These are phyloP conservation scores for Lasioglossum calceatum DNA, from an alignment of 2,888 invertebrate species.

Conservation along the genomic window DNA sequence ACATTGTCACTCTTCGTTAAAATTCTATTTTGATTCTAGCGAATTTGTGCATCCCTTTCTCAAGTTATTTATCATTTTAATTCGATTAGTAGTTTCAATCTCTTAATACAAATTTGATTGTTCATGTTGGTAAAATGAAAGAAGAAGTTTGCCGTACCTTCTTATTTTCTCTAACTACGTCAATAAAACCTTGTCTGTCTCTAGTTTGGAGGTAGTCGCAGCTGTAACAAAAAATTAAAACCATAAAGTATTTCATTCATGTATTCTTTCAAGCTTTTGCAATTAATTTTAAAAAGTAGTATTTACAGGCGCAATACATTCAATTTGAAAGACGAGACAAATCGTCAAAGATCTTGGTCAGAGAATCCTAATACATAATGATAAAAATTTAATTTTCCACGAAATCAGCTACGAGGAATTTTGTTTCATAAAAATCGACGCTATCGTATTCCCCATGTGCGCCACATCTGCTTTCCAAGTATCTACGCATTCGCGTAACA, in stretches of 20 bases:
- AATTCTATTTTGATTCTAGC: not conserved
- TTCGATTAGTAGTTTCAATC: not conserved
- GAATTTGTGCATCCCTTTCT: not conserved
- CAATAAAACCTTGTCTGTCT: not conserved
- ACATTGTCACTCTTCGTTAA: not conserved
- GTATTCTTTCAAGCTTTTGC: not conserved
- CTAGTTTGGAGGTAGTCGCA: not conserved
- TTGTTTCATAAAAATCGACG: not conserved
- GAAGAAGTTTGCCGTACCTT: not conserved
- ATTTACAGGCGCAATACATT: not conserved
- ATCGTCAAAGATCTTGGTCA: not conserved
- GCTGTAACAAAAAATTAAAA: not conserved
- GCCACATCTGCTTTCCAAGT: not conserved
- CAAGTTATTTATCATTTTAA: not conserved
- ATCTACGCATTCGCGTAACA: not conserved
- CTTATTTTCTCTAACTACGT: not conserved
- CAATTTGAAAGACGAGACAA: not conserved
- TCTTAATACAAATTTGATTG: not conserved
- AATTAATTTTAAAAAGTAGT: not conserved
- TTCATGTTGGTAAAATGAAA: not conserved
- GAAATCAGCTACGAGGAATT: not conserved
- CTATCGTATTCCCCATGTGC: not conserved
- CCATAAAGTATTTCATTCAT: not conserved
- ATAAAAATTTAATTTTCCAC: not conserved
- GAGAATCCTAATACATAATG: not conserved